These are phyloP conservation scores for Coregonus ussuriensis DNA, from an alignment of 2,797 vertebrate genomes.

Conservation along the genomic window DNA sequence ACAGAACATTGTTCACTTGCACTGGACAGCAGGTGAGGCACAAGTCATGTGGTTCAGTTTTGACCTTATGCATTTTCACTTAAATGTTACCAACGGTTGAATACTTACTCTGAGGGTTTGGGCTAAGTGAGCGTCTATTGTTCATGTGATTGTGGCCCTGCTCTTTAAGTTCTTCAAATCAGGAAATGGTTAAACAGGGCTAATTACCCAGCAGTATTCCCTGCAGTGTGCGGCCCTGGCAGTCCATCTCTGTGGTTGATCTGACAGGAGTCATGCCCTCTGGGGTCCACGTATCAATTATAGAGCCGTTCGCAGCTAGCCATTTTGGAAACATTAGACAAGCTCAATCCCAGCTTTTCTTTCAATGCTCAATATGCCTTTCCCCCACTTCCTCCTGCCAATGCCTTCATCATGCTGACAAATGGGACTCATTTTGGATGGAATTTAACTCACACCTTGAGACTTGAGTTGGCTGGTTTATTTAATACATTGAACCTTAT, in stretches of 20 bases:
- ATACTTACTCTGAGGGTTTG: conserved; percentile 36
- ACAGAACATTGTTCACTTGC: background rate
- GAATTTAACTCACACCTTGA: too few relatives aligned
- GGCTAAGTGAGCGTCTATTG: conserved; percentile 68
- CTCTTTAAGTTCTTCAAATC: conserved; percentile 82
- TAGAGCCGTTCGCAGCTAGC: conserved; percentile 61
- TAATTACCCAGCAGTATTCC: conserved; percentile 76
- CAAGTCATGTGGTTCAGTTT: conserved; percentile 58
- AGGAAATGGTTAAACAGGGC: conserved; percentile 80
- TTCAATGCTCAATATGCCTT: conserved; percentile 29
- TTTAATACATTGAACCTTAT: too few relatives aligned
- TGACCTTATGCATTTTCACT: conserved; percentile 35
- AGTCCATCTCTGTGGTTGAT: conserved; percentile 68
- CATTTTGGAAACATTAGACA: conserved; percentile 70
- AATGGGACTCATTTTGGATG: too few relatives aligned
- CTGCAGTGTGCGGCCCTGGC: conserved; percentile 62
- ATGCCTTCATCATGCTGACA: too few relatives aligned
- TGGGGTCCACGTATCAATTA: conserved; percentile 68
- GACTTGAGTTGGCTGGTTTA: too few relatives aligned
- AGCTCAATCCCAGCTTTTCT: conserved; percentile 60
- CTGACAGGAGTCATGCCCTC: conserved; percentile 79
- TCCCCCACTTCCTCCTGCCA: background rate
- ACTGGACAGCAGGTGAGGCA: conserved; percentile 30
- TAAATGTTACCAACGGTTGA: conserved; percentile 59
- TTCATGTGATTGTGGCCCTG: conserved; percentile 66